These are phyloP conservation scores for Mactromeris polynyma DNA, from an alignment of 2,888 invertebrate species.

Conservation along the genomic window DNA sequence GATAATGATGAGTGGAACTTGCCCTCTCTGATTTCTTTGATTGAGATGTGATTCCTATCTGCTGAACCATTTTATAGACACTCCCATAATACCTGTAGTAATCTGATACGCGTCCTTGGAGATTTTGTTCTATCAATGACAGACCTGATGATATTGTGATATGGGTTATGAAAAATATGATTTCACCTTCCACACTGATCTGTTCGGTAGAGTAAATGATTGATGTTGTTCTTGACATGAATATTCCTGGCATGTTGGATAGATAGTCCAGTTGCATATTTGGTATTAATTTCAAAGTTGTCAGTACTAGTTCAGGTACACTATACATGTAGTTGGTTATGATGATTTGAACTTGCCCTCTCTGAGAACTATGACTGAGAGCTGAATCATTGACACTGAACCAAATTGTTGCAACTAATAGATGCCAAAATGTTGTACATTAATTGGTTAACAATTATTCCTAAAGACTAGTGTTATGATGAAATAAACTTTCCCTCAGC, in stretches of 20 bases:
- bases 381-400: conserved; percentile 31
- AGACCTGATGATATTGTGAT: conserved; percentile 50
- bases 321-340: conserved; percentile 20
- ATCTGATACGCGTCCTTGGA: no score
- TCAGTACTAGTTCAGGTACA: no score
- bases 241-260: no score
- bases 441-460: no score
- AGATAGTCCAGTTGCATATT: no score
- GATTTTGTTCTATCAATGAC: not conserved
- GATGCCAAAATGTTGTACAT: no score
- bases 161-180: conserved; percentile 60
- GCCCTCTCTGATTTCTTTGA: conserved; percentile 48
- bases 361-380: conserved; percentile 48
- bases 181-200: conserved; percentile 60
- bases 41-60: conserved; percentile 3
- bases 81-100: no score
- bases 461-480: no score
- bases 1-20: conserved; percentile 57
- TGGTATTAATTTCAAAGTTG: no score
- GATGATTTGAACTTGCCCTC: conserved; percentile 64
- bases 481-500: conserved; percentile 64
- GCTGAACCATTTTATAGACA: conserved; percentile 39
- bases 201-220: no score
- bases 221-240: no score
- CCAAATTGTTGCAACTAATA: not conserved